phyloP scores from a whole-genome alignment of 1,140 invertebrate species.

The Maconellicoccus hirsutus region DNA sequence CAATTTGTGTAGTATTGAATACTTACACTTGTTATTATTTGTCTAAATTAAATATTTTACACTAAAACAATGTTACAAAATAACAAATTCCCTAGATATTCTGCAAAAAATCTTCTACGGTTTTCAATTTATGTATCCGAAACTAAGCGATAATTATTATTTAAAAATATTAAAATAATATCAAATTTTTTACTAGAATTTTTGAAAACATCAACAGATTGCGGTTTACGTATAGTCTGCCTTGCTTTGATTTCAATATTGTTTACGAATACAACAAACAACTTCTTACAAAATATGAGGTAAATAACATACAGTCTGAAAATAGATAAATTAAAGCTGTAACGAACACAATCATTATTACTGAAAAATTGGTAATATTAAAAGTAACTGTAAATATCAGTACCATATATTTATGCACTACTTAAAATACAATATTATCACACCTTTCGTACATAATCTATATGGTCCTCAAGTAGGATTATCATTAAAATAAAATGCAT shows the following conservation, averaged over 20 bases:
- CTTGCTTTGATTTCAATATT: too few relatives aligned
- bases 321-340: not conserved
- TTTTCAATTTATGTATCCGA: too few relatives aligned
- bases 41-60: not conserved
- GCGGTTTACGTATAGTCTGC: too few relatives aligned
- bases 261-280: not conserved
- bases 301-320: not conserved
- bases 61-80: not conserved
- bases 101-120: too few relatives aligned
- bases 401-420: not conserved
- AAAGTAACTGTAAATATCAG: not conserved
- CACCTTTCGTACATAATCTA: not conserved
- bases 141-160: too few relatives aligned
- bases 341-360: not conserved
- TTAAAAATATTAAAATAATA: too few relatives aligned
- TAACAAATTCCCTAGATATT: not conserved
- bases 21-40: not conserved
- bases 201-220: too few relatives aligned
- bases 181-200: too few relatives aligned
- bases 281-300: not conserved
- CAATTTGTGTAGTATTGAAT: not conserved
- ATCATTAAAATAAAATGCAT: not conserved
- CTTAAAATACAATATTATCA: not conserved
- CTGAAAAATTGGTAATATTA: not conserved
- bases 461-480: not conserved